Evolutionary conservation across 2,797 vertebrate genomes (phyloP).

Genomic region (Varecia variegata): DNA sequence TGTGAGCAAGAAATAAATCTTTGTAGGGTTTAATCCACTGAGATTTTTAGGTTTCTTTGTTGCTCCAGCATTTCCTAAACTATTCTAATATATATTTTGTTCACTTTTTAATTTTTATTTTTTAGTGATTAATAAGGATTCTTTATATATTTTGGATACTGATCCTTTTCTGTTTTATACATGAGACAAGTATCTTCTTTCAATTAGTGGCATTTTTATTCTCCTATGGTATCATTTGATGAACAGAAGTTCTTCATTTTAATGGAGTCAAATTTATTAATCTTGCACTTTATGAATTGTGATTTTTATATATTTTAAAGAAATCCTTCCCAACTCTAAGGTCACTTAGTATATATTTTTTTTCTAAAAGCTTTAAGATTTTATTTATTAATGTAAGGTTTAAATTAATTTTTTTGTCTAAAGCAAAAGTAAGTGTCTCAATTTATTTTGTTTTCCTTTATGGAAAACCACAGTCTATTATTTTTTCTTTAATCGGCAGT

Average conservation of each 20-base stretch:
- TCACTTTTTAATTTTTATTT: background rate
- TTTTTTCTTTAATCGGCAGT: background rate
- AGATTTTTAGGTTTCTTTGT: background rate
- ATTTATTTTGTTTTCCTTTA: background rate
- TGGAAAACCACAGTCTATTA: background rate
- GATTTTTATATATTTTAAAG: background rate
- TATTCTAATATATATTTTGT: background rate
- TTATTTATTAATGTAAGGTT: background rate
- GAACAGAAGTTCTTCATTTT: constrained; percentile 7
- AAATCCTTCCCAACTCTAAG: background rate
- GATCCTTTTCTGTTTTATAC: background rate
- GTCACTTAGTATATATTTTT: background rate
- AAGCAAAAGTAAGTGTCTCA: background rate
- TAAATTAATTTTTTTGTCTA: background rate
- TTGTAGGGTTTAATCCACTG: background rate
- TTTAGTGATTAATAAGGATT: background rate
- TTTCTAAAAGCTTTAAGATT: background rate
- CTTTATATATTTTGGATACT: background rate
- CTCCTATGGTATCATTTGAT: background rate
- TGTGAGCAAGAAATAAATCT: background rate
- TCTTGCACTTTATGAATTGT: background rate
- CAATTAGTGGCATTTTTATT: background rate
- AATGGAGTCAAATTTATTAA: background rate
- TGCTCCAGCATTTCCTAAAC: background rate
- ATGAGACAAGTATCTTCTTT: background rate